phyloP scores from a whole-genome alignment of 2,888 invertebrate genomes.

The Drosophila falleni region DNA sequence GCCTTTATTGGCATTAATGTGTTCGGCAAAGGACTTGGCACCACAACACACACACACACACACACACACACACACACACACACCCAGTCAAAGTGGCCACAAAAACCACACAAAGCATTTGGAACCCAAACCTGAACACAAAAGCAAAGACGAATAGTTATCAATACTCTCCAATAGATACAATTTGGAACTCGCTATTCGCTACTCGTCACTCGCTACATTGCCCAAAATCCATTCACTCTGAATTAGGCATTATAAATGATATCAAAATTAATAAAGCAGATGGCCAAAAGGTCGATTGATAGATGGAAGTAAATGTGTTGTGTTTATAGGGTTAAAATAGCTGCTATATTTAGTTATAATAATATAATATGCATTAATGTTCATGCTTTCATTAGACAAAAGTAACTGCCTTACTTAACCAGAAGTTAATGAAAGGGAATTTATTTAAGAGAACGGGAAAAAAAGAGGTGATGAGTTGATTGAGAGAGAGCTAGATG shows the following conservation, averaged over 20 bases:
- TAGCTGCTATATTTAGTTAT: no score
- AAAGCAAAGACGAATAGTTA: slow-evolving; percentile 31
- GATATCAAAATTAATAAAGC: slow-evolving; percentile 28
- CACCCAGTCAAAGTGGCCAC: slow-evolving; percentile 63
- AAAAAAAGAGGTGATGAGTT: no score
- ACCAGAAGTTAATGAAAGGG: no score
- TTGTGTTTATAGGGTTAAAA: no score
- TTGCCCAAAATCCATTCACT: slow-evolving; percentile 51
- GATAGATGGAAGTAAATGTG: no score
- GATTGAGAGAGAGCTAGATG: no score
- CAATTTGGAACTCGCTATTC: slow-evolving; percentile 1
- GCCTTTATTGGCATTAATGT: slow-evolving; percentile 75
- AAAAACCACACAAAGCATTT: slow-evolving; percentile 66
- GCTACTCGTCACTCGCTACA: neutral
- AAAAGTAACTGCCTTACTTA: no score
- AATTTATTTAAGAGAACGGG: no score
- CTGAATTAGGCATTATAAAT: slow-evolving; percentile 65
- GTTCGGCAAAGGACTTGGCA: slow-evolving; percentile 29
- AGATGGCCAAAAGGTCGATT: neutral
- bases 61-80: slow-evolving; percentile 7
- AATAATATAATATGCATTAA: no score
- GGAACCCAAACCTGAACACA: slow-evolving; percentile 10
- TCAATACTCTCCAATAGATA: slow-evolving; percentile 36
- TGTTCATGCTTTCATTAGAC: no score
- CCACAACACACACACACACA: slow-evolving; percentile 32